phyloP scores from a whole-genome alignment of 2,797 vertebrate species.

The Valencia hispanica region DNA sequence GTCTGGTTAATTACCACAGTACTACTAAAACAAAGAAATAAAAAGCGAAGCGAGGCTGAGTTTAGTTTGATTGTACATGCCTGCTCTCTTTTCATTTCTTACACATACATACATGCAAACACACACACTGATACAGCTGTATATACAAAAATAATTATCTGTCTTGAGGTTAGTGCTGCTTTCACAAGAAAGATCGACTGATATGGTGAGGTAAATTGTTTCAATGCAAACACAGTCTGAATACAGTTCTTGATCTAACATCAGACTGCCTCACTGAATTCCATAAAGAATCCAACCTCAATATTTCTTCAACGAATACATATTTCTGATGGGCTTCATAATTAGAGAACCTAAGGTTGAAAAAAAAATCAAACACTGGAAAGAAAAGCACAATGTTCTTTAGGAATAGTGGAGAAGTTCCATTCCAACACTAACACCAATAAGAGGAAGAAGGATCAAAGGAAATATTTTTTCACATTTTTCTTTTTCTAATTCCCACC shows the following conservation, averaged over 20 bases:
- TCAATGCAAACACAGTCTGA: conserved; percentile 9
- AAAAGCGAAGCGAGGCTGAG: conserved; percentile 25
- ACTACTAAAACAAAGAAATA: conserved; percentile 59
- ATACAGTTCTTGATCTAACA: conserved; percentile 38
- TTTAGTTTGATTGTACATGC: conserved; percentile 18
- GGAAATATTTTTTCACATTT: not conserved
- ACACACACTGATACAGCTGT: conserved; percentile 54
- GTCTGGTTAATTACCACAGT: conserved; percentile 48
- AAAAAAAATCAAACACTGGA: conserved; percentile 31
- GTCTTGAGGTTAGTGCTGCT: conserved; percentile 48
- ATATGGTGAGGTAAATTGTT: conserved; percentile 35
- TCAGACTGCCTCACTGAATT: conserved; percentile 23
- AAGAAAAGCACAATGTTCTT: conserved; percentile 31
- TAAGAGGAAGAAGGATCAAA: conserved; percentile 51
- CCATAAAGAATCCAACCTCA: conserved; percentile 27
- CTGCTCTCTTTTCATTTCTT: conserved; percentile 3
- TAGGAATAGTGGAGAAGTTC: conserved; percentile 45
- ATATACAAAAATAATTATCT: conserved; percentile 71
- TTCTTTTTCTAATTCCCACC: conserved; percentile 26
- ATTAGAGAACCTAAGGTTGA: conserved; percentile 32
- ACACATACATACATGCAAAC: conserved; percentile 5
- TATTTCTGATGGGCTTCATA: conserved; percentile 25
- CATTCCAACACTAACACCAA: conserved; percentile 21
- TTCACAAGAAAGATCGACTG: conserved; percentile 52
- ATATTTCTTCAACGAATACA: conserved; percentile 40